Percentiles rank a stretch among this genome's conserved stretches.
phyloP scores from a whole-genome alignment of 2,888 invertebrate species.

The Eudasyphora cyanicolor region DNA sequence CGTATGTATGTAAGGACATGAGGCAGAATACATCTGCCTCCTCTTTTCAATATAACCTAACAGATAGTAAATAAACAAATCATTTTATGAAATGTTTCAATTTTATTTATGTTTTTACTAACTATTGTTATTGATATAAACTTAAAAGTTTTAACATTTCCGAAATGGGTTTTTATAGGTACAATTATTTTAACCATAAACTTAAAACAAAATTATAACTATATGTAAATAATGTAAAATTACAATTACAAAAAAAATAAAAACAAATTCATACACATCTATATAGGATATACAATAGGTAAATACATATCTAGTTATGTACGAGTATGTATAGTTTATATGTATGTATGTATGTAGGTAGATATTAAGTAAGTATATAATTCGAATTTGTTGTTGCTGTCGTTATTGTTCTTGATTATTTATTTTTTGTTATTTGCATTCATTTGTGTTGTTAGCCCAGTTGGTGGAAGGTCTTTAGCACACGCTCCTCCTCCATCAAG shows the following conservation, averaged over 20 bases:
- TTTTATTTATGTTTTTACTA: background rate
- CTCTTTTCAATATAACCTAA: no score
- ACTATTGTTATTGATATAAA: background rate
- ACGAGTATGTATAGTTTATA: no score
- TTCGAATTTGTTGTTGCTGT: slow-evolving; percentile 30
- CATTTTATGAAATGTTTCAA: slow-evolving; percentile 5
- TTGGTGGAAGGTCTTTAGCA: no score
- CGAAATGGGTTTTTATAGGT: slow-evolving; percentile 3
- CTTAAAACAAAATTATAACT: slow-evolving; percentile 52
- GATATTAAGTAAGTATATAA: slow-evolving; percentile 10
- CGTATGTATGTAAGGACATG: no score
- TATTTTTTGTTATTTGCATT: slow-evolving; percentile 10
- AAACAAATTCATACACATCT: background rate
- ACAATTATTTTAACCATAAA: slow-evolving; percentile 40
- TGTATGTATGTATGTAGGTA: background rate
- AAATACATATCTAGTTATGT: no score
- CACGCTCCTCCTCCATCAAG: no score
- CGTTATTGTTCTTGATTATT: slow-evolving; percentile 11
- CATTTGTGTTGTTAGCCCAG: no score
- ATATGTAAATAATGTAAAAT: slow-evolving; percentile 25
- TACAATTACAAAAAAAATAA: slow-evolving; percentile 29
- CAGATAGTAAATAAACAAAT: no score
- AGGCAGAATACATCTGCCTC: no score
- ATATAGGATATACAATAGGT: background rate
- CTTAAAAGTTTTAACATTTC: background rate